These are phyloP conservation scores for Catostylus mosaicus DNA, from an alignment of 30 jellyfish, hydroid and myxozoan genomes.

Conservation along the genomic window DNA sequence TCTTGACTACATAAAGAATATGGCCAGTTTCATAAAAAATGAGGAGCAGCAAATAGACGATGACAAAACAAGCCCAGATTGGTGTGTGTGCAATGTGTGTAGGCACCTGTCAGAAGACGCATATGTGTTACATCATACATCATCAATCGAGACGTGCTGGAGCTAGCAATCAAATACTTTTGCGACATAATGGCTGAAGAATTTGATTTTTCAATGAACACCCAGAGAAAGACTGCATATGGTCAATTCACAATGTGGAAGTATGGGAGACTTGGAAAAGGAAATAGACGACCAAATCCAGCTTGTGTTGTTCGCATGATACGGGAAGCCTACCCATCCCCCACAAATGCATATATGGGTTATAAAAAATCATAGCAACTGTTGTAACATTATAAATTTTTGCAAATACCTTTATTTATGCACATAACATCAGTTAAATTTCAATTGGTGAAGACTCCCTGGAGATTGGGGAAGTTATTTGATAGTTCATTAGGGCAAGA, in stretches of 20 bases:
- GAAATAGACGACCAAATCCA: slow-evolving; percentile 29
- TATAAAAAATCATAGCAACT: slow-evolving; percentile 1
- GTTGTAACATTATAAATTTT: too few relatives aligned
- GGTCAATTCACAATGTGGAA: slow-evolving; percentile 52
- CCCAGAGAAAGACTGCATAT: slow-evolving; percentile 34
- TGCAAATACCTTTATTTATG: too few relatives aligned
- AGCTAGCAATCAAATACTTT: slow-evolving; percentile 17
- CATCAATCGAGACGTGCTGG: background rate
- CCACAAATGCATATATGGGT: slow-evolving; percentile 40
- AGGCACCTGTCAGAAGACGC: slow-evolving; percentile 4
- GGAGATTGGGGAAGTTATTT: too few relatives aligned
- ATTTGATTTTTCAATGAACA: slow-evolving; percentile 7
- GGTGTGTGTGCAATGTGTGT: slow-evolving; percentile 13
- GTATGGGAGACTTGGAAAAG: slow-evolving; percentile 34
- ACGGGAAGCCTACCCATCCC: slow-evolving; percentile 43
- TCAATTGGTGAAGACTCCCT: too few relatives aligned
- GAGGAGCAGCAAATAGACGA: slow-evolving; percentile 16
- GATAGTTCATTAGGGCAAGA: too few relatives aligned
- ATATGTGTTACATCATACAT: slow-evolving; percentile 25
- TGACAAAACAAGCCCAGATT: background rate
- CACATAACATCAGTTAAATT: too few relatives aligned
- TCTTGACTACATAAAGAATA: too few relatives aligned
- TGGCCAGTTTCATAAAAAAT: slow-evolving; percentile 1
- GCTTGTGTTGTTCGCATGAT: slow-evolving; percentile 46
- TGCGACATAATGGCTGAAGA: slow-evolving; percentile 37